These are phyloP conservation scores for Scolopax bukidnonensis DNA, from an alignment of 2,797 vertebrate genomes.

Conservation along the genomic window DNA sequence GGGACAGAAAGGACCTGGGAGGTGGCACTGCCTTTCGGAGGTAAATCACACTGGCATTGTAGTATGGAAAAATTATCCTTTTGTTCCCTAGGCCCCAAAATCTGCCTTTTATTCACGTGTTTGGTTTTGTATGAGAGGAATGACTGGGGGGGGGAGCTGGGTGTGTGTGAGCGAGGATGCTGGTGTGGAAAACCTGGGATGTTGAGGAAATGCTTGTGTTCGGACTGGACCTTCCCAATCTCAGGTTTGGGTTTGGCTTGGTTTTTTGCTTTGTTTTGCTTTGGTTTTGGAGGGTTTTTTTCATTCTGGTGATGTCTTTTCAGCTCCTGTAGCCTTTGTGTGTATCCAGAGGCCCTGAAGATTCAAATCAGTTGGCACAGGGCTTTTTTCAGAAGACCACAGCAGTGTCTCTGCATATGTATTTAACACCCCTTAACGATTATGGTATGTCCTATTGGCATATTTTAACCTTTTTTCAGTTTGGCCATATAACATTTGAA, in stretches of 20 bases:
- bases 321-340: not conserved
- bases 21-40: not conserved
- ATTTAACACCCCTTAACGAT: not conserved
- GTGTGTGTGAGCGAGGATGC: not conserved
- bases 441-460: not conserved
- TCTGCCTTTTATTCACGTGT: not conserved
- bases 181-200: not conserved
- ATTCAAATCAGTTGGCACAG: not conserved
- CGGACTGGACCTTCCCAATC: not conserved
- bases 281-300: not conserved
- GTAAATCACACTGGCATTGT: not conserved
- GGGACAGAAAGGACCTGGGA: not conserved
- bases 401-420: not conserved
- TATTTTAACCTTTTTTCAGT: not conserved
- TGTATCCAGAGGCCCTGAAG: not conserved
- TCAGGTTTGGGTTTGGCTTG: not conserved
- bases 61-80: not conserved
- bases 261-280: not conserved
- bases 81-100: not conserved
- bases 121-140: not conserved
- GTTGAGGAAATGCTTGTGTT: not conserved
- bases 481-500: not conserved
- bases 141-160: not conserved
- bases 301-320: not conserved
- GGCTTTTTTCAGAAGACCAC: not conserved